Conservation (phyloP, 1,140 invertebrate species). For the Penaeus japonicus region DNA sequence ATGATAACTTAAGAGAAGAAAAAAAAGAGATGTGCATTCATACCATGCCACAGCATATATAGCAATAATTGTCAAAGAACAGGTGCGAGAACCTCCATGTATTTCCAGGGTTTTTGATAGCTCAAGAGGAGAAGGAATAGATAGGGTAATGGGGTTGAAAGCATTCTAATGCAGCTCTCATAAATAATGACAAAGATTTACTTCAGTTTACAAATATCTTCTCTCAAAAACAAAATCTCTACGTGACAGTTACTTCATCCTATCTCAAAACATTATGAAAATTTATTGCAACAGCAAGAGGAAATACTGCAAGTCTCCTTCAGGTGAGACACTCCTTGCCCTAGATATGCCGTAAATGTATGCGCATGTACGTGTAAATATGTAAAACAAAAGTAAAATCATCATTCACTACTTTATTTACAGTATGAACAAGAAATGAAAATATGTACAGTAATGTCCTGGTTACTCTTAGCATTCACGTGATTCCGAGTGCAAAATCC, state of each 20-base stretch:
- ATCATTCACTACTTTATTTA: background rate
- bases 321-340: too few relatives aligned
- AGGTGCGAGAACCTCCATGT: constrained; percentile 33
- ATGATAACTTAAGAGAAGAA: background rate
- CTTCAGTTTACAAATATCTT: background rate
- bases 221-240: background rate
- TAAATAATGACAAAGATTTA: background rate
- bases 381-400: background rate
- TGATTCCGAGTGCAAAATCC: background rate
- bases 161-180: background rate
- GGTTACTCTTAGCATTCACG: too few relatives aligned
- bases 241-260: background rate
- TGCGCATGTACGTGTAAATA: background rate
- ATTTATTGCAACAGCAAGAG: background rate
- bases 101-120: background rate
- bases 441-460: too few relatives aligned
- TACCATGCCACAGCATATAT: constrained; percentile 3
- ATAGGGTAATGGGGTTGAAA: background rate
- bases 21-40: background rate
- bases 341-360: background rate
- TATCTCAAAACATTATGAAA: background rate
- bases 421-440: too few relatives aligned
- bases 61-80: background rate
- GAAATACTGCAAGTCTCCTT: too few relatives aligned
- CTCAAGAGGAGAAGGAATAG: background rate